Percentiles rank a stretch among this genome's conserved stretches.
phyloP scores from a whole-genome alignment of 2,113 vertebrate species.

The Micronisus gabar region DNA sequence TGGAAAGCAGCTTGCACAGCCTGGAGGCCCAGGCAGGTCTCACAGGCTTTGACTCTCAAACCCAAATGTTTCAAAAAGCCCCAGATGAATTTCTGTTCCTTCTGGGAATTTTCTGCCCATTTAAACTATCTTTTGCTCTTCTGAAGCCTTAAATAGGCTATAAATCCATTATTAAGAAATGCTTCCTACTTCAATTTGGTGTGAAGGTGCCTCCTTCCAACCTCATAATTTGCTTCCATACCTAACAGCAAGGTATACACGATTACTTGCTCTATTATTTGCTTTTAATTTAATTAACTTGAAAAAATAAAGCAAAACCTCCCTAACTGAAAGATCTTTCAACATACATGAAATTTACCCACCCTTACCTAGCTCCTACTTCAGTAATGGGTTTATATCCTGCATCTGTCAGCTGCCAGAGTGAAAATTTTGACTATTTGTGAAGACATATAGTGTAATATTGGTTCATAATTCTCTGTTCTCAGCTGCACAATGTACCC shows the following conservation, averaged over 20 bases:
- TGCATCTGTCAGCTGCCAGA: not conserved
- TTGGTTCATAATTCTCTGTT: not conserved
- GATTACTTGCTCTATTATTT: not conserved
- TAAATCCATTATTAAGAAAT: not conserved
- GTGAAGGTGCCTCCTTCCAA: not conserved
- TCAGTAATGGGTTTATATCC: not conserved
- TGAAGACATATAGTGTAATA: not conserved
- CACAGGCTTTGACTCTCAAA: not conserved
- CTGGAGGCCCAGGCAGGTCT: not conserved
- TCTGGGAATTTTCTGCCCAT: not conserved
- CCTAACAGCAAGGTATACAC: not conserved
- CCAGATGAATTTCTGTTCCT: not conserved
- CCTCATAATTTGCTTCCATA: not conserved
- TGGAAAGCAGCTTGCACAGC: not conserved
- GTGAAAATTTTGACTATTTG: not conserved
- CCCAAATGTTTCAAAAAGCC: not conserved
- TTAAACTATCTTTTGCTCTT: not conserved
- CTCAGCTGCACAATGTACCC: conserved; percentile 11
- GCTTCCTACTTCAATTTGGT: not conserved
- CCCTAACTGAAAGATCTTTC: not conserved
- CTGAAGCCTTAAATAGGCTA: not conserved
- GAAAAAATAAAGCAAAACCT: not conserved
- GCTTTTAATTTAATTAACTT: not conserved
- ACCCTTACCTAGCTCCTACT: not conserved
- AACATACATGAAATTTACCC: not conserved